Conservation (phyloP, 1,140 invertebrate genomes). For the Hylaeus volcanicus region DNA sequence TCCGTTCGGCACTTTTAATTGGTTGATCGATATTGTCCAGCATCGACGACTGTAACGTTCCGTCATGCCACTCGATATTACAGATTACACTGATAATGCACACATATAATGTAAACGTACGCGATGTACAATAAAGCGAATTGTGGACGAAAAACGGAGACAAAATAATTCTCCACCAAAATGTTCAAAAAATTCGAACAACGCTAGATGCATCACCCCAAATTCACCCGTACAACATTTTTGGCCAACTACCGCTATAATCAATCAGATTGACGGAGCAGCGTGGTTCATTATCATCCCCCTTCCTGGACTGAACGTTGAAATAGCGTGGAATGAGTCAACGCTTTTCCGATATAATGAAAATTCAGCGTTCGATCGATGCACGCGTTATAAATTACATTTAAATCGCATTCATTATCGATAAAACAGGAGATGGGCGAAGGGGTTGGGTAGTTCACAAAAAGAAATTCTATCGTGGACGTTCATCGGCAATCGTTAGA, state of each 20-base stretch:
- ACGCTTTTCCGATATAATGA: neutral
- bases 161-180: too few species aligned
- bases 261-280: too few species aligned
- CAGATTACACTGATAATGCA: too few species aligned
- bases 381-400: neutral
- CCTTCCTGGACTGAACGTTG: too few species aligned
- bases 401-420: slow-evolving; percentile 21
- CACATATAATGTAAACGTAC: too few species aligned
- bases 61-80: neutral
- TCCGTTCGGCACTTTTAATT: slow-evolving; percentile 1
- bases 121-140: too few species aligned
- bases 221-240: too few species aligned
- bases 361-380: neutral
- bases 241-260: too few species aligned
- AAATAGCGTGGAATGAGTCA: neutral
- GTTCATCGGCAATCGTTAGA: slow-evolving; percentile 31
- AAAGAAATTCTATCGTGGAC: slow-evolving; percentile 2
- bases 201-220: too few species aligned
- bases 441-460: neutral
- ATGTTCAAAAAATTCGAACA: too few species aligned
- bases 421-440: fast-evolving
- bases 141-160: too few species aligned
- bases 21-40: neutral
- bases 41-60: neutral
- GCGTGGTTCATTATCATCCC: too few species aligned